Evolutionary conservation across 1,140 invertebrate genomes (phyloP).

Genomic region (Heliconius nattereri): DNA sequence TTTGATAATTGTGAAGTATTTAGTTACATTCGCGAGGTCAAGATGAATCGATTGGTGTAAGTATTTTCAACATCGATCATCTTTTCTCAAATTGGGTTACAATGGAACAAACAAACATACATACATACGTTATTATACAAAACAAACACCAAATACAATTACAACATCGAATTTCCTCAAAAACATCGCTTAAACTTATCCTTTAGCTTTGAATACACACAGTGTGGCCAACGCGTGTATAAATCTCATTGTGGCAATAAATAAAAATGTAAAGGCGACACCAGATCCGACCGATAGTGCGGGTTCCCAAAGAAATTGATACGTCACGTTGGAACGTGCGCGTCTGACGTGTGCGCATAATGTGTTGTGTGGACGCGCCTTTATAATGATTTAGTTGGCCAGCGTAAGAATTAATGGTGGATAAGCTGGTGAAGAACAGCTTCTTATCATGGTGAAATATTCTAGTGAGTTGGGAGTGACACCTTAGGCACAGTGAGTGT

Average conservation of each 20-base stretch:
- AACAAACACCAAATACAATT: not conserved
- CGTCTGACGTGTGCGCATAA: constrained; percentile 46
- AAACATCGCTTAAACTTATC: not conserved
- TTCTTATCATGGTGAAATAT: constrained; percentile 10
- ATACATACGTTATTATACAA: not conserved
- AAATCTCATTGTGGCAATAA: constrained; percentile 40
- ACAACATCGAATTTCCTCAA: not conserved
- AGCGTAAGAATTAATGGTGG: constrained; percentile 34
- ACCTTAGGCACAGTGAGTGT: not conserved
- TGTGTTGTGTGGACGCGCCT: constrained; percentile 45
- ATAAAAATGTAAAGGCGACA: constrained; percentile 43
- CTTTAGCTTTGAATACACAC: not conserved
- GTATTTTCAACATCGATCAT: no score
- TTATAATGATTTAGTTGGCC: constrained; percentile 54
- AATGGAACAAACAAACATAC: no score
- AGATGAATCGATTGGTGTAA: no score
- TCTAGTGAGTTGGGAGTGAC: not conserved
- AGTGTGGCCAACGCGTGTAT: constrained; percentile 34
- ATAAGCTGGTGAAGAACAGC: constrained; percentile 10
- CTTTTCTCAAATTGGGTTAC: no score
- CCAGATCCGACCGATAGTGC: constrained; percentile 45
- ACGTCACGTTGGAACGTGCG: constrained; percentile 54
- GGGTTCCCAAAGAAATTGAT: constrained; percentile 62
- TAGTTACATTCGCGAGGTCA: no score
- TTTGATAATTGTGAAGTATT: no score